These are phyloP conservation scores for Melanotaenia trifasciata DNA, from an alignment of 2,797 vertebrate species.

Conservation along the genomic window DNA sequence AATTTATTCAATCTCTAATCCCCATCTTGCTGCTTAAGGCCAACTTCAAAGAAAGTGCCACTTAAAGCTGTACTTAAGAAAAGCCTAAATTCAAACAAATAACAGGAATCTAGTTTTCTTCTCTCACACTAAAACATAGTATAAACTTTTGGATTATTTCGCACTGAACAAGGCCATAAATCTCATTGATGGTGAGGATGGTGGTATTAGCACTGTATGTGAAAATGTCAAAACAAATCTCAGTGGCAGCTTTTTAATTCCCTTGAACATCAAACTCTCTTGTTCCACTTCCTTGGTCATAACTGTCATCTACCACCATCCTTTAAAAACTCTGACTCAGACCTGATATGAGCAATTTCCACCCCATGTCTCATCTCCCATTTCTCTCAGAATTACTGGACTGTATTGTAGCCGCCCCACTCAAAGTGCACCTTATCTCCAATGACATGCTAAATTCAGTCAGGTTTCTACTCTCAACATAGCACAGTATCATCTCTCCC, in stretches of 20 bases:
- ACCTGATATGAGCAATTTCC: background rate
- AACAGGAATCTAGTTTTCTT: no score
- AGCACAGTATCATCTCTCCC: background rate
- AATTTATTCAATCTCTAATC: background rate
- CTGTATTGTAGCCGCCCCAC: no score
- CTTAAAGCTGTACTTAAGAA: background rate
- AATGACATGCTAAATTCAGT: background rate
- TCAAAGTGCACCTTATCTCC: background rate
- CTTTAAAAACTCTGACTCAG: no score
- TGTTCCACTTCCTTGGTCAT: background rate
- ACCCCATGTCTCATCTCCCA: background rate
- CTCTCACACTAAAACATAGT: no score
- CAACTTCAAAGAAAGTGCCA: background rate
- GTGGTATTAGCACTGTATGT: no score
- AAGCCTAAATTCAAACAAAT: no score
- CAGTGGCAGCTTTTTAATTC: background rate
- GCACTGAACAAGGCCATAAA: background rate
- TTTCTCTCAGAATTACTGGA: background rate
- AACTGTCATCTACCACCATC: conserved; percentile 9
- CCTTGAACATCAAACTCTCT: background rate
- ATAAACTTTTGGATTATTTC: background rate
- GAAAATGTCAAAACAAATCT: background rate
- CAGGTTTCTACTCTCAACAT: background rate
- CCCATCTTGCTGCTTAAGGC: background rate
- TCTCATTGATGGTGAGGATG: background rate